These are phyloP conservation scores for Pleuronectes platessa DNA, from an alignment of 2,113 vertebrate species.

Conservation along the genomic window DNA sequence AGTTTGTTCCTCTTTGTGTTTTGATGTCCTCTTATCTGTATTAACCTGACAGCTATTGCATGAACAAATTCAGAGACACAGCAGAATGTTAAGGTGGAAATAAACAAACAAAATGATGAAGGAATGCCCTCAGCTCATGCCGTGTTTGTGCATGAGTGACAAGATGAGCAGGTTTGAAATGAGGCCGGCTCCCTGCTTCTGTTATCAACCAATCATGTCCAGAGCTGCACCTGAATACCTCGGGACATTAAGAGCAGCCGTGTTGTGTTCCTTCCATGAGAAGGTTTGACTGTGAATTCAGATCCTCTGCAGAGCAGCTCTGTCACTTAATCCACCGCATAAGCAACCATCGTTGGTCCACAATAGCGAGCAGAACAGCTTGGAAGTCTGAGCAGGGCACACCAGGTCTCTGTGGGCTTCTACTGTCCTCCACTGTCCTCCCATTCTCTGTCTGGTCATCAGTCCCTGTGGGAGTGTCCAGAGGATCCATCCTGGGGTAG, in stretches of 20 bases:
- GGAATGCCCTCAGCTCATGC: conserved; percentile 65
- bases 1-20: conserved; percentile 6
- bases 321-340: conserved; percentile 67
- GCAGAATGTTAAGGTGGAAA: conserved; percentile 53
- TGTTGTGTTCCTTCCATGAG: conserved; percentile 41
- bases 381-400: conserved; percentile 55
- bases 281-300: conserved; percentile 53
- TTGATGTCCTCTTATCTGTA: conserved; percentile 13
- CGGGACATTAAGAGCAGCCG: neutral
- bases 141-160: conserved; percentile 47
- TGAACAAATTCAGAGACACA: conserved; percentile 62
- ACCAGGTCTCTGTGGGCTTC: conserved; percentile 68
- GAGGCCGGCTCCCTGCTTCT: conserved; percentile 43
- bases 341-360: conserved; percentile 34
- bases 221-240: conserved; percentile 10
- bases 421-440: conserved; percentile 56
- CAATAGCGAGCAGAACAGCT: conserved; percentile 66
- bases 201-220: neutral
- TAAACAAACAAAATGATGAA: conserved; percentile 36
- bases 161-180: conserved; percentile 48
- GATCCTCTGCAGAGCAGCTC: conserved; percentile 53
- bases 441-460: conserved; percentile 70
- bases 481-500: conserved; percentile 67
- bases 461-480: conserved; percentile 75
- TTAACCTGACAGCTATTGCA: conserved; percentile 26